Evolutionary conservation across 2,113 vertebrate genomes (phyloP).

Genomic region (Cygnus atratus): DNA sequence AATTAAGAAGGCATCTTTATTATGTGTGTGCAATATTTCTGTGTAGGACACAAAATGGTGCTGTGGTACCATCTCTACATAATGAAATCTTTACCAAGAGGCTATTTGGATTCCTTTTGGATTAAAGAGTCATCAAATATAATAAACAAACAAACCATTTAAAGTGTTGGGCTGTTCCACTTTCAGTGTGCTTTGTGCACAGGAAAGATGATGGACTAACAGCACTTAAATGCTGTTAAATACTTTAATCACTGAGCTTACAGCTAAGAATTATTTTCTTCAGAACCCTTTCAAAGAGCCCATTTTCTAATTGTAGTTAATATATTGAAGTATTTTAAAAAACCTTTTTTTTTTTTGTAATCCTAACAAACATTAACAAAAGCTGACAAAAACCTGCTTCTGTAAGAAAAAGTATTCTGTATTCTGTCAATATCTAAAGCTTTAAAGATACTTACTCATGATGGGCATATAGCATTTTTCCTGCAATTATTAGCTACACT

Average conservation of each 20-base stretch:
- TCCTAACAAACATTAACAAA: background rate
- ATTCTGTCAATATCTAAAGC: background rate
- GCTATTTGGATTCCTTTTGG: background rate
- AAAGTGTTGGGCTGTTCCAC: background rate
- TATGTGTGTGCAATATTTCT: background rate
- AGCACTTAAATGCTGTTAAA: background rate
- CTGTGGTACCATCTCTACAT: background rate
- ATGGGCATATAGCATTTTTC: background rate
- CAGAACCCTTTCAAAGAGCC: background rate
- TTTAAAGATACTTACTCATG: background rate
- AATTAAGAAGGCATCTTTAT: background rate
- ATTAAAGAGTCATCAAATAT: background rate
- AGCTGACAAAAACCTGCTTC: background rate
- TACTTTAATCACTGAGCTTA: background rate
- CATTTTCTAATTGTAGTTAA: background rate
- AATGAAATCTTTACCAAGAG: slow-evolving; percentile 1
- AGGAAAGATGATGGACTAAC: background rate
- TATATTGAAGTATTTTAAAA: background rate
- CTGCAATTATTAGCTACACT: background rate
- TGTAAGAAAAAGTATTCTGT: background rate
- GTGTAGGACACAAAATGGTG: background rate
- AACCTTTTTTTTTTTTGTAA: background rate
- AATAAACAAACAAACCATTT: background rate
- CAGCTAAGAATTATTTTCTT: background rate
- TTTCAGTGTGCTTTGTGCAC: background rate